phyloP scores from a whole-genome alignment of 2,797 vertebrate species.

The Leucoraja ocellata region DNA sequence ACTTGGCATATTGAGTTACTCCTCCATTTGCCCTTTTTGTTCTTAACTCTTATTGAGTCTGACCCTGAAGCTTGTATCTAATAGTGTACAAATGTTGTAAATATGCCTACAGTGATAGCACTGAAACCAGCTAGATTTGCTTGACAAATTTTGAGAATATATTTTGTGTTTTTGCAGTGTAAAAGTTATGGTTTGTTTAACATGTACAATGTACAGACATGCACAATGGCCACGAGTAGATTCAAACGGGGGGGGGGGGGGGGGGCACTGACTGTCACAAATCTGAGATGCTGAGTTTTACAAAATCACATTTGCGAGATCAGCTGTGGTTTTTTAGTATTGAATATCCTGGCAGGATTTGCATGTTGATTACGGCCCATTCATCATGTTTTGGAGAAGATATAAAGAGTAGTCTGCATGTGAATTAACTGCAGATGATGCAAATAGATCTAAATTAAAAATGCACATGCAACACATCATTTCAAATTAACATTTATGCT shows the following conservation, averaged over 20 bases:
- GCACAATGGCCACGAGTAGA: background rate
- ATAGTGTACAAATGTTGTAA: background rate
- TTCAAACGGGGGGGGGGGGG: background rate
- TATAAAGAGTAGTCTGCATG: background rate
- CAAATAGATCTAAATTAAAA: background rate
- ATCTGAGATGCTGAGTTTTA: background rate
- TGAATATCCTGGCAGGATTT: background rate
- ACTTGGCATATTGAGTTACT: no score
- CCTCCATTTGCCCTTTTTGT: no score
- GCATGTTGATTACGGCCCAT: background rate
- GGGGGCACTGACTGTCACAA: background rate
- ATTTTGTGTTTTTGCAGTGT: background rate
- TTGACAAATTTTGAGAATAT: background rate
- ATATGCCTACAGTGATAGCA: background rate
- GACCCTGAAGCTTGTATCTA: background rate
- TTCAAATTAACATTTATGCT: background rate
- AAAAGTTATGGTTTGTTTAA: background rate
- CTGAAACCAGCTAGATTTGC: background rate
- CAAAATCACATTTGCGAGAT: background rate
- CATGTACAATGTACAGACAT: no score
- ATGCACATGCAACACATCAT: background rate
- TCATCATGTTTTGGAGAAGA: background rate
- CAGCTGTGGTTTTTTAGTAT: background rate
- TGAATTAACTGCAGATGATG: background rate
- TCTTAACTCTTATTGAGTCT: background rate